Percentiles rank a stretch among this genome's conserved stretches.
Conservation (phyloP, 35 echinoderm and acorn worm genomes). For the Heliocidaris erythrogramma region DNA sequence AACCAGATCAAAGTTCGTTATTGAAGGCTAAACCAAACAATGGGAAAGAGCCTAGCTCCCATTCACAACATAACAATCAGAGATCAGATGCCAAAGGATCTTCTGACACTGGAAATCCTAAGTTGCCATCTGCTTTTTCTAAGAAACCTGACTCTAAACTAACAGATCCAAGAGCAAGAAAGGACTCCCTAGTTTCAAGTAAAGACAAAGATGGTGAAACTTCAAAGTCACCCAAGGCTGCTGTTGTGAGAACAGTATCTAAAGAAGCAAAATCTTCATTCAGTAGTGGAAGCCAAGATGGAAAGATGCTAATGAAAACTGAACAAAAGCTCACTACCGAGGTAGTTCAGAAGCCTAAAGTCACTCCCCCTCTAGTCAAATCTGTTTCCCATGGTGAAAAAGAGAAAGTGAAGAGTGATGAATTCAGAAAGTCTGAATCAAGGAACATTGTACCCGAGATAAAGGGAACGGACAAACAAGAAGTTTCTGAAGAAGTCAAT, state of each 20-base stretch:
- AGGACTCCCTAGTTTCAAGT: neutral
- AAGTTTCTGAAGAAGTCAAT: slow-evolving; percentile 7
- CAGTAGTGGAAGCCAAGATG: neutral
- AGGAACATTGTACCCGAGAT: neutral
- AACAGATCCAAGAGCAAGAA: slow-evolving; percentile 21
- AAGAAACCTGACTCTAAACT: slow-evolving; percentile 45
- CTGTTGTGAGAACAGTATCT: neutral
- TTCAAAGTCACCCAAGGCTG: slow-evolving; percentile 15
- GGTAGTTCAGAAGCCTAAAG: slow-evolving; percentile 28
- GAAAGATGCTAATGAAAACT: neutral
- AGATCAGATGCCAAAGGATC: neutral
- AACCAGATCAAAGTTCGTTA: neutral
- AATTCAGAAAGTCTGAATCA: neutral
- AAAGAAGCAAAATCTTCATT: neutral
- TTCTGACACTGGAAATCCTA: neutral
- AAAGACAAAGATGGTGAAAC: slow-evolving; percentile 47
- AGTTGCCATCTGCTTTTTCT: slow-evolving; percentile 4
- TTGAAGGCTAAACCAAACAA: slow-evolving; percentile 16
- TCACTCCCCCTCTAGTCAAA: slow-evolving; percentile 32
- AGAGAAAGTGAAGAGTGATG: slow-evolving; percentile 25
- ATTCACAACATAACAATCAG: neutral
- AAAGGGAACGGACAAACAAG: slow-evolving; percentile 22
- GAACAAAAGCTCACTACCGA: neutral
- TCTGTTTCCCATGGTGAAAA: slow-evolving; percentile 17
- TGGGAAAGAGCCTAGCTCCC: slow-evolving; percentile 10